Evolutionary conservation across 2,113 vertebrate species (phyloP), one percentile per base, ranked within the genome.

Genomic region (Etheostoma cragini): DNA sequence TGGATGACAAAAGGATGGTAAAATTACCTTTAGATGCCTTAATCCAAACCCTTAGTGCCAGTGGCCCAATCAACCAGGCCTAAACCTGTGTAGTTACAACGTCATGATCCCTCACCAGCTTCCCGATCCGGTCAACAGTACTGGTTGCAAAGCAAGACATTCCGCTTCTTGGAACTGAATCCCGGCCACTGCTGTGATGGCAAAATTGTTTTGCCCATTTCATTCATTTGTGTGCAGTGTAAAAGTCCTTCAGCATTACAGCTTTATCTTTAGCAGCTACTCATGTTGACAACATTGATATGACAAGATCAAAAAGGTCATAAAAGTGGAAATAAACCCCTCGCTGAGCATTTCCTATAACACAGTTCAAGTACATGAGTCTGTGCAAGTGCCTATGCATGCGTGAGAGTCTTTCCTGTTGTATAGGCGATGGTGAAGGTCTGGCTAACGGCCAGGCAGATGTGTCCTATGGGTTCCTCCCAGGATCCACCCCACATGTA

Each of bases 381-480:
- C 30, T 47, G 33, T 54, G 26, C 47, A n/a, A 17, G 50, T 16
- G 8, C 14, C 12, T 15, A 46, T 33, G 38, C 11, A 38, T 47
- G 24, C 1, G 5, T 35, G 42, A 8, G 10, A 53, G 56, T 78
- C 24, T 49, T 87, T 90, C 84, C 89, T 86, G 82, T 52, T 64
- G 58, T 2, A n/a, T 56, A 78, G 60, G 33, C 22, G 66, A 61
- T 64, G 64, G 30, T 68, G 69, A 17, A 46, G 57, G 71, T 71
- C 52, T 45, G 38, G 38, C 13, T 56, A 42, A 66, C 38, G 24
- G 52, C 57, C 64, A 11, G 50, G 81, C 87, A 88, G 91, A 82
- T 88, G 88, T 84, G 84, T 89, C 90, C 87, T 79, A 35, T 45
- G 11, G 45, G 68, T 72, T 79, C 62, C 66, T 67, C 78, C 76